These are phyloP conservation scores for Amia ocellicauda DNA, from an alignment of 2,113 vertebrate species.

Conservation along the genomic window DNA sequence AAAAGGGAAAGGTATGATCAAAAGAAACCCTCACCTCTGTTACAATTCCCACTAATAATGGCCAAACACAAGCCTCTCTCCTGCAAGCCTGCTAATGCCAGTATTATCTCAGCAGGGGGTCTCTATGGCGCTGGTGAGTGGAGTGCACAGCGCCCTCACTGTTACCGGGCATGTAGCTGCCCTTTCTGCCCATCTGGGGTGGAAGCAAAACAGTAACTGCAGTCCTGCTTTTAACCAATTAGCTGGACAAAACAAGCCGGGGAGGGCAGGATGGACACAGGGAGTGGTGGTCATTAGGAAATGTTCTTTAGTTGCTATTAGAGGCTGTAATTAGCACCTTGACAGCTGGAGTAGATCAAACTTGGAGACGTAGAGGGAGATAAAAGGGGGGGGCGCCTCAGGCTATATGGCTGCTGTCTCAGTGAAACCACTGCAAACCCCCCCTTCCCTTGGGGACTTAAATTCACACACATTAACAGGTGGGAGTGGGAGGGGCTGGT, in stretches of 20 bases:
- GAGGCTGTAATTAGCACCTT: slow-evolving; percentile 54
- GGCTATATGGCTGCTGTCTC: slow-evolving; percentile 13
- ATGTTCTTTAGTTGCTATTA: slow-evolving; percentile 49
- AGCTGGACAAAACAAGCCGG: slow-evolving; percentile 40
- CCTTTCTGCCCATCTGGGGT: background rate
- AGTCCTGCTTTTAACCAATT: slow-evolving; percentile 45
- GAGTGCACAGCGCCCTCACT: no score
- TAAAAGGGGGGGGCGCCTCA: slow-evolving; percentile 5
- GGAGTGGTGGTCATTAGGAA: slow-evolving; percentile 51
- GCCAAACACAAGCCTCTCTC: no score
- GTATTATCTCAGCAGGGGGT: no score
- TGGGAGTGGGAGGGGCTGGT: slow-evolving; percentile 16
- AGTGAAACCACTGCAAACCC: background rate
- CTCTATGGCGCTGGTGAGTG: no score
- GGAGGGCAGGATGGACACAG: slow-evolving; percentile 57
- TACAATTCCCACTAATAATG: no score
- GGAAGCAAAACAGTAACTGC: slow-evolving; percentile 23
- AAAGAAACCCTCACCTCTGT: no score
- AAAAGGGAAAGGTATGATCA: no score
- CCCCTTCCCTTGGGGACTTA: background rate
- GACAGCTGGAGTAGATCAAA: slow-evolving; percentile 54
- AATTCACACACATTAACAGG: slow-evolving; percentile 25
- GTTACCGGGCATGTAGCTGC: background rate
- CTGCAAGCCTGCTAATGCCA: no score
- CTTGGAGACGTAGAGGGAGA: slow-evolving; percentile 27